These are phyloP conservation scores for Stenopsyche tienmushanensis DNA, from an alignment of 1,140 invertebrate species.

Conservation along the genomic window DNA sequence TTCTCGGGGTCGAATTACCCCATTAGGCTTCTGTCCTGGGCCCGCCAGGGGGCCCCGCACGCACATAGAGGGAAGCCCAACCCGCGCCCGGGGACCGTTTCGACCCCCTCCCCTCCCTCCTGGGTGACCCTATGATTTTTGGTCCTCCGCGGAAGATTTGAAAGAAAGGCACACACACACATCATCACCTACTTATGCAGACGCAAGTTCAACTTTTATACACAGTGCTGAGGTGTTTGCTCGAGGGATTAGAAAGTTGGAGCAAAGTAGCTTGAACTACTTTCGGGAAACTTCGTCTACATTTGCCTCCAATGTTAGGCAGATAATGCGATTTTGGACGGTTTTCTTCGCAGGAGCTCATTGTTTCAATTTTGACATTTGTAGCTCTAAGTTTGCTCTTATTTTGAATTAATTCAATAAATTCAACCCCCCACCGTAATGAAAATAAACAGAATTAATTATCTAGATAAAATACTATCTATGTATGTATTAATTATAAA, in stretches of 20 bases:
- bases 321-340: conserved; percentile 20
- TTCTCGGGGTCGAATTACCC: conserved; percentile 41
- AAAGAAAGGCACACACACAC: neutral
- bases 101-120: neutral
- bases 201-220: neutral
- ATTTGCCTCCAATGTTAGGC: conserved; percentile 2
- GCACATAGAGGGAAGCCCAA: neutral
- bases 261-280: conserved; percentile 3
- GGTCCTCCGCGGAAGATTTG: too few species aligned
- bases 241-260: neutral
- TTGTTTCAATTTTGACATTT: too few species aligned
- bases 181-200: neutral
- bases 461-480: too few species aligned
- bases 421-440: too few species aligned
- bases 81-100: neutral
- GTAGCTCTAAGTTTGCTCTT: too few species aligned
- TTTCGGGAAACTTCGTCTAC: neutral
- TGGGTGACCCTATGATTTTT: too few species aligned
- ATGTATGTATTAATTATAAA: too few species aligned
- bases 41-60: neutral
- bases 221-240: neutral
- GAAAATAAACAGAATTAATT: too few species aligned
- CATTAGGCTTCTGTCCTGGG: conserved; percentile 30
- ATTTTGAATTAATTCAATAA: too few species aligned
- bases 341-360: too few species aligned